Evolutionary conservation across 30 jellyfish, hydroid and myxozoan genomes (phyloP).

Genomic region (Hydractinia symbiolongicarpus): DNA sequence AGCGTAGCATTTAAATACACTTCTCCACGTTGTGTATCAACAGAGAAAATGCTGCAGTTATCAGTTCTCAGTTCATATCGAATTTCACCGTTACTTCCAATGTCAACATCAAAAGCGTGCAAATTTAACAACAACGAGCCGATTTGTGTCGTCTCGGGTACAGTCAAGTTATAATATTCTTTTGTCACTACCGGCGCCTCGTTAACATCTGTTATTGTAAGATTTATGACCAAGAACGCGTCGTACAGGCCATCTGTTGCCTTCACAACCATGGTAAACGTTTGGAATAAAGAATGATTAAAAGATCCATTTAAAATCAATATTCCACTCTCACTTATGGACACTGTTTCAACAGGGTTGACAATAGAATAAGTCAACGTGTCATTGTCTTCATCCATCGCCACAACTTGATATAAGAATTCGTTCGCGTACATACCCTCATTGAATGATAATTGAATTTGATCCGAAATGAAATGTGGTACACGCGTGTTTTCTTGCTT

Average conservation of each 20-base stretch:
- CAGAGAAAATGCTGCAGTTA: neutral
- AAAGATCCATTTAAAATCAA: constrained; percentile 2
- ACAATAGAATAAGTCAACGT: neutral
- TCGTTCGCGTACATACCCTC: constrained; percentile 9
- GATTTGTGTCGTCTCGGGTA: constrained; percentile 9
- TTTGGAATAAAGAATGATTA: neutral
- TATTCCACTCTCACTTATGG: neutral
- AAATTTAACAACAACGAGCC: constrained; percentile 6
- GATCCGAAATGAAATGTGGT: neutral
- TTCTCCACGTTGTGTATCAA: constrained; percentile 7
- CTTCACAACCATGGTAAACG: neutral
- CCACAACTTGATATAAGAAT: neutral
- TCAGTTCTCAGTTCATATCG: neutral
- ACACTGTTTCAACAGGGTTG: neutral
- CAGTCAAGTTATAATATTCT: neutral
- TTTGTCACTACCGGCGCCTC: constrained; percentile 23
- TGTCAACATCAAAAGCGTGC: neutral
- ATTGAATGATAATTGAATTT: neutral
- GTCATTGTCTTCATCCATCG: constrained; percentile 6
- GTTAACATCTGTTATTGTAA: constrained; percentile 4
- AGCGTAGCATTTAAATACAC: neutral
- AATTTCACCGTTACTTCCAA: neutral
- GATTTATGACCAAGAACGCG: neutral
- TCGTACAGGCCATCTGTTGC: constrained; percentile 13
- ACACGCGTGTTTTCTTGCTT: neutral